phyloP scores from a whole-genome alignment of 2,888 invertebrate genomes.

The Luperina nickerlii region DNA sequence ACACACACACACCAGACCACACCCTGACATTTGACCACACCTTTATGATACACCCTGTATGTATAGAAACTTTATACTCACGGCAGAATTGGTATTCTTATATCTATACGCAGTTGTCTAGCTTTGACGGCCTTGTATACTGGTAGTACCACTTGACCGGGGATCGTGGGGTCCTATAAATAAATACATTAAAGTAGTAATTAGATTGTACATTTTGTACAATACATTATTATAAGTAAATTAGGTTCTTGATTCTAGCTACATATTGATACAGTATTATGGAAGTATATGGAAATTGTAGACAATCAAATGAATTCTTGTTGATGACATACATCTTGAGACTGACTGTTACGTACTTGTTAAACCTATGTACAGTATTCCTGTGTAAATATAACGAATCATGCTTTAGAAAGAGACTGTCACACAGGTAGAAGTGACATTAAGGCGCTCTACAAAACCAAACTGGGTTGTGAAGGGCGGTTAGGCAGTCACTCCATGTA shows the following conservation, averaged over 20 bases:
- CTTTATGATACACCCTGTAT: background rate
- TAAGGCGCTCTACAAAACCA: background rate
- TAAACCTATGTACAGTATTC: background rate
- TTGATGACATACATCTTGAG: background rate
- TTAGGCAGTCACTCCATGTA: background rate
- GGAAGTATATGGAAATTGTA: background rate
- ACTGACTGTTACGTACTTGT: background rate
- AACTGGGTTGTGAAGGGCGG: too few relatives aligned
- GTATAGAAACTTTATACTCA: constrained; percentile 78
- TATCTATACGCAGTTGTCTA: constrained; percentile 89
- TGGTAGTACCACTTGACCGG: constrained; percentile 92
- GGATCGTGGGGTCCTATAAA: constrained; percentile 83
- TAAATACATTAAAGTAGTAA: background rate
- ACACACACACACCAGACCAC: too few relatives aligned
- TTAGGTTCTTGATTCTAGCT: background rate
- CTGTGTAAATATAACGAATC: background rate
- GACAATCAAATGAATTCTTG: background rate
- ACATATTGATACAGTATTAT: background rate
- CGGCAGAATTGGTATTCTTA: constrained; percentile 90
- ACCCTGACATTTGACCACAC: too few relatives aligned
- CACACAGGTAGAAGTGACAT: background rate
- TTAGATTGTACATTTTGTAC: background rate
- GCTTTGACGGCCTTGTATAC: constrained; percentile 94
- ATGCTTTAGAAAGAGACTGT: background rate
- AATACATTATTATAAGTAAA: background rate